Evolutionary conservation across 2,888 invertebrate genomes (phyloP).

Genomic region (Lomographa bimaculata): DNA sequence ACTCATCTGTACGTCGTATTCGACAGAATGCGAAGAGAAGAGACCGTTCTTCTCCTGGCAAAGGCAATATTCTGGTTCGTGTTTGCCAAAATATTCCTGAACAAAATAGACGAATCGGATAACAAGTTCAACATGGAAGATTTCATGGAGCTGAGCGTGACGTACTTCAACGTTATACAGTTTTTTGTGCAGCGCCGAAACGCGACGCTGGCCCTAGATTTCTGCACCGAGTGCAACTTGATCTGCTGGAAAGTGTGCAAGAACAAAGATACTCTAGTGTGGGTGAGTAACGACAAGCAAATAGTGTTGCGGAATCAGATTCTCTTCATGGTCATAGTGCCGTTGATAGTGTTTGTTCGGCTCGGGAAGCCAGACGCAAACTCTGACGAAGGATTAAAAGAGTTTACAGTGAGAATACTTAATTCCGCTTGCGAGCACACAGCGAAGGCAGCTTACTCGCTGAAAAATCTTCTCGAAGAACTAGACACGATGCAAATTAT

Average conservation of each 20-base stretch:
- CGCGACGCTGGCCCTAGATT: slow-evolving; percentile 55
- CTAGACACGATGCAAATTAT: slow-evolving; percentile 68
- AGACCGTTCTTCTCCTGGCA: slow-evolving; percentile 68
- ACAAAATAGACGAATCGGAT: slow-evolving; percentile 54
- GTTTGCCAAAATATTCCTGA: slow-evolving; percentile 61
- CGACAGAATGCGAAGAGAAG: slow-evolving; percentile 68
- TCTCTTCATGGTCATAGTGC: slow-evolving; percentile 85
- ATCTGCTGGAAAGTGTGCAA: slow-evolving; percentile 56
- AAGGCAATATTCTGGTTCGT: slow-evolving; percentile 73
- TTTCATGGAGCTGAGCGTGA: slow-evolving; percentile 56
- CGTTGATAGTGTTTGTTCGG: slow-evolving; percentile 75
- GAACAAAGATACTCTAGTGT: slow-evolving; percentile 41
- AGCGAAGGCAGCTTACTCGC: slow-evolving; percentile 82
- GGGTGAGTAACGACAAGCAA: slow-evolving; percentile 39
- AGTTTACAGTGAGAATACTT: slow-evolving; percentile 84
- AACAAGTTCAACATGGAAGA: slow-evolving; percentile 58
- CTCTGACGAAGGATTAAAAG: slow-evolving; percentile 80
- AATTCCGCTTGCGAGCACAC: slow-evolving; percentile 86
- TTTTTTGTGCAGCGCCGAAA: slow-evolving; percentile 53
- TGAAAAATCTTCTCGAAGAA: slow-evolving; percentile 81
- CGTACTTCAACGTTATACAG: slow-evolving; percentile 62
- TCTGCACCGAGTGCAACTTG: slow-evolving; percentile 57
- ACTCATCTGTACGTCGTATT: slow-evolving; percentile 60
- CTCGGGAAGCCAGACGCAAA: slow-evolving; percentile 37
- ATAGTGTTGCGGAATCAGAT: slow-evolving; percentile 83